Evolutionary conservation across 2,113 vertebrate genomes (phyloP).

Genomic region (Spea multiplicata): DNA sequence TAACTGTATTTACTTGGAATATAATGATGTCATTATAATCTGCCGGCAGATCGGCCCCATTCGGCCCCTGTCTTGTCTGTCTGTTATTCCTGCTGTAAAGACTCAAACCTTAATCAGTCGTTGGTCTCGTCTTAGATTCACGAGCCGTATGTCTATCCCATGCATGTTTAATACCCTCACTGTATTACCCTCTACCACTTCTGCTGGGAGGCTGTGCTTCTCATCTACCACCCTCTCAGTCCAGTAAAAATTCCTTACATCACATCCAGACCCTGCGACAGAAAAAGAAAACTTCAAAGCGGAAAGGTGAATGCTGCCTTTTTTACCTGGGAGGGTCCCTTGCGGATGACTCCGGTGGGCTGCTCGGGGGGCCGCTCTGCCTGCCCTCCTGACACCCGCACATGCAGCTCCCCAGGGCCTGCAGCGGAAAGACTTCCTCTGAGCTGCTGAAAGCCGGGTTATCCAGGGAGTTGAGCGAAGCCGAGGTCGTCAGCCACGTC

Average conservation of each 20-base stretch:
- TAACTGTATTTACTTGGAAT: no score
- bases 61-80: no score
- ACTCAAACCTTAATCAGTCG: no score
- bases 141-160: no score
- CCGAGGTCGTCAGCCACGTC: slow-evolving; percentile 64
- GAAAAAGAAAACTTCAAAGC: no score
- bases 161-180: no score
- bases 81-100: no score
- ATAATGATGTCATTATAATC: not conserved
- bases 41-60: not conserved
- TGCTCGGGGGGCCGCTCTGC: not conserved
- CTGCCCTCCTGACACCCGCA: slow-evolving; percentile 71
- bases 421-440: slow-evolving; percentile 78
- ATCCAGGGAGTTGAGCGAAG: slow-evolving; percentile 74
- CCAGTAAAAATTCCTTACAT: no score
- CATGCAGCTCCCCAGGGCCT: slow-evolving; percentile 65
- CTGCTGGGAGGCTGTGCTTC: no score
- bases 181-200: no score
- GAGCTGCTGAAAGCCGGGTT: slow-evolving; percentile 80
- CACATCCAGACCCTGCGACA: no score
- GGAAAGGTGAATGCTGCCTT: not conserved
- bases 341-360: slow-evolving; percentile 3
- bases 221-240: not conserved
- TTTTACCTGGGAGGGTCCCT: slow-evolving; percentile 24
- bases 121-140: no score